A percentile compares a stretch with the other conserved stretches of the same genome.
Conservation (phyloP, 1,140 invertebrate genomes). For the Patella vulgata region DNA sequence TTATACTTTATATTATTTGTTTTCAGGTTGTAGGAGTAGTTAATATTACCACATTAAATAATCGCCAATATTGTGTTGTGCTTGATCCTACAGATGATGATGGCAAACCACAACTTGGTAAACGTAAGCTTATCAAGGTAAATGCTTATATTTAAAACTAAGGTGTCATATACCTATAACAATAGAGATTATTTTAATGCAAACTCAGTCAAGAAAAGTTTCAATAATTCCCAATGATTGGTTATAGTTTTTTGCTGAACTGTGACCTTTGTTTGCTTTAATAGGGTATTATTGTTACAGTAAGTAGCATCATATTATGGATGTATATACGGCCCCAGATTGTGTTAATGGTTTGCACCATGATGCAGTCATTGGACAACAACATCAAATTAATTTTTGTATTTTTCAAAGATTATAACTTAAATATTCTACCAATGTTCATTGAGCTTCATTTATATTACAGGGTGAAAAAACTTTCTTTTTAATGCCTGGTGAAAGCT, state of each 20-base stretch:
- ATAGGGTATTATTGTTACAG: neutral
- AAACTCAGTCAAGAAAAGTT: no score
- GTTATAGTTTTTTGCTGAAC: no score
- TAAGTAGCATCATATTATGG: neutral
- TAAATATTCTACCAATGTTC: neutral
- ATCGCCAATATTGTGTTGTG: constrained; percentile 70
- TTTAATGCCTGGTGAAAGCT: constrained; percentile 67
- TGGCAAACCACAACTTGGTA: constrained; percentile 68
- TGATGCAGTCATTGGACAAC: neutral
- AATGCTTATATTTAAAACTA: no score
- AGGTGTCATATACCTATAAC: neutral
- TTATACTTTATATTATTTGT: neutral
- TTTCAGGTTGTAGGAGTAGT: constrained; percentile 66
- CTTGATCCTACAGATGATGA: constrained; percentile 67
- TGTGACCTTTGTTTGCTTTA: neutral
- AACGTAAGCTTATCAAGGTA: constrained; percentile 68
- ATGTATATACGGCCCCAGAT: no score
- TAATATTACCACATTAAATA: constrained; percentile 68
- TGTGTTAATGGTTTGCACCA: no score
- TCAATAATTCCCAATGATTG: no score
- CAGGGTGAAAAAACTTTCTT: constrained; percentile 70
- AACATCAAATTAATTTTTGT: neutral
- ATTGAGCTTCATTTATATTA: constrained; percentile 19
- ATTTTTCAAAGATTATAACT: neutral
- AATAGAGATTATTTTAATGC: no score